Base-by-base conservation (phyloP, 2,888 invertebrate genomes). In the Campoplex nolae region DNA sequence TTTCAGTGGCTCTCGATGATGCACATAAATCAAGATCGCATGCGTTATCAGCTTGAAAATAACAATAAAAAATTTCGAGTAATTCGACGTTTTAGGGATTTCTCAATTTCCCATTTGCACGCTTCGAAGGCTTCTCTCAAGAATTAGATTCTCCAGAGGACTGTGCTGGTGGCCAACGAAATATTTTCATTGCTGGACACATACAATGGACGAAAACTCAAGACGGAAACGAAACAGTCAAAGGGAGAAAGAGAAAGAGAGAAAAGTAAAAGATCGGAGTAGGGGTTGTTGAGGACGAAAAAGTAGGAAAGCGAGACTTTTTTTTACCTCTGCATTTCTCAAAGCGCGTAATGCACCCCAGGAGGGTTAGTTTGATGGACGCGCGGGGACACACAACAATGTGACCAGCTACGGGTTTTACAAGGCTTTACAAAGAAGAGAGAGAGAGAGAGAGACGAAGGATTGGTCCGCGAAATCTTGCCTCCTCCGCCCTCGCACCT, bases 381-480 rank as follows among this genome's bases (percentile, higher is more conserved):
- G 65, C 80, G 80, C 78, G 91, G 88, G 89, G 90, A 89, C 87
- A 83, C 88, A 89, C 90, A 92, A 93, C 92, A 93, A 93, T 93
- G 91, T 91, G 91, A 93, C 92, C 93, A 91, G 90, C 90, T 90
- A 90, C 88, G 88, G 87, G 90, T 89, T 92, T 92, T 92, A 91
- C 90, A 90, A 91, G 58, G 87, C 89, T 86, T 87, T 70, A 62
- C 68, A 51, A 23, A 65, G 54, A 23, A 18, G 28, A 54, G 68
- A 70, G 32, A 68, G 42, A 42, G 54, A 68, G 23, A 77, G 32
- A 71, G 70, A 58, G 62, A 75, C 16, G 54, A 45, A 13, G 16
- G 28, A 58, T 58, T 67, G 75, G 77, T 83, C 71, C 74, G 54
- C 76, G 67, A 80, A 56, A 81, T 70, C 68, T 83, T 35, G 58